Conservation (phyloP, 1,140 invertebrate species). For the Marisa cornuarietis region DNA sequence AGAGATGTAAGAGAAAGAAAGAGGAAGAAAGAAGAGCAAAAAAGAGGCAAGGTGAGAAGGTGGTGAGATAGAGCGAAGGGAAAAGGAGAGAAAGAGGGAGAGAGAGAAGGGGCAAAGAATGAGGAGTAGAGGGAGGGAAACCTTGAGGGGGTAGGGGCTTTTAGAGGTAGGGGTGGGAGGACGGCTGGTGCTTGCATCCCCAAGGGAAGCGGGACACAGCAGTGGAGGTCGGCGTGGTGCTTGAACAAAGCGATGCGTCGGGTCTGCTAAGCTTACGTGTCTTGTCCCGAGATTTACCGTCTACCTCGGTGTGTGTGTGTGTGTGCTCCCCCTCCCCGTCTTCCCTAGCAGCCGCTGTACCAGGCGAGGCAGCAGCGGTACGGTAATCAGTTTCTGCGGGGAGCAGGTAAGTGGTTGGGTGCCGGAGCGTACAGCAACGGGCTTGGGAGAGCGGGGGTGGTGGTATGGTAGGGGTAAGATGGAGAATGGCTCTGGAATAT, state of each 20-base stretch:
- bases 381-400: too few relatives aligned
- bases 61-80: too few relatives aligned
- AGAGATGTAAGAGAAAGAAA: background rate
- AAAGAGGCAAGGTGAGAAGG: background rate
- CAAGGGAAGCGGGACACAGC: too few relatives aligned
- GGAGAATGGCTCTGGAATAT: background rate
- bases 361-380: background rate
- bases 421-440: too few relatives aligned
- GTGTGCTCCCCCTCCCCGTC: background rate
- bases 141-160: too few relatives aligned
- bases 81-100: too few relatives aligned
- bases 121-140: too few relatives aligned
- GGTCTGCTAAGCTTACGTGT: constrained; percentile 14
- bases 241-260: constrained; percentile 11
- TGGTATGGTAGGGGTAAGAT: background rate
- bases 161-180: too few relatives aligned
- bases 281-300: constrained; percentile 16
- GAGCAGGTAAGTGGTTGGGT: too few relatives aligned
- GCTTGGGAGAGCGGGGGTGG: background rate
- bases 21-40: background rate
- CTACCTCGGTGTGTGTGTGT: background rate
- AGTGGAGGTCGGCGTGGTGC: too few relatives aligned
- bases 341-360: background rate
- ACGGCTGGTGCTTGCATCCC: too few relatives aligned
- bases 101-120: too few relatives aligned